Conservation (phyloP, 1,140 invertebrate species). For the Chrysopa pallens region DNA sequence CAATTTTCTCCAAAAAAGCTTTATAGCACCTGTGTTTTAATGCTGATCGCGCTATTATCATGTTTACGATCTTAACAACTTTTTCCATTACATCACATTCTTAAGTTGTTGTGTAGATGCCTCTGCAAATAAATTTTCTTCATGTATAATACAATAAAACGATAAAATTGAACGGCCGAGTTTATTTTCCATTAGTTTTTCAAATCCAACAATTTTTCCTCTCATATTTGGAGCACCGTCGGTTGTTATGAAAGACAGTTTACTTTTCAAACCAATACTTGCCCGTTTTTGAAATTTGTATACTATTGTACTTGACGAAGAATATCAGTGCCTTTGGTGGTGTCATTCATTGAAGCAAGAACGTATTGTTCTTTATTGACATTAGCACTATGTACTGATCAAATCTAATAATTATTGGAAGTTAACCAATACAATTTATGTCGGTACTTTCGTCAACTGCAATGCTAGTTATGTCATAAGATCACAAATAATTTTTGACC, state of each 20-base stretch:
- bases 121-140: slow-evolving; percentile 3
- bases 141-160: slow-evolving; percentile 6
- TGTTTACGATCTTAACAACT: slow-evolving; percentile 2
- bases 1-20: not conserved
- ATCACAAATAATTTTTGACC: too few species aligned
- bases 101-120: slow-evolving; percentile 3
- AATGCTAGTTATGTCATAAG: too few species aligned
- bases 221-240: slow-evolving; percentile 7
- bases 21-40: slow-evolving; percentile 4
- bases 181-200: slow-evolving; percentile 3
- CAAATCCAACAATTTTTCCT: slow-evolving; percentile 7
- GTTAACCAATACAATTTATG: too few species aligned
- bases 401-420: too few species aligned
- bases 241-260: slow-evolving; percentile 9
- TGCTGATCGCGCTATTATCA: slow-evolving; percentile 5
- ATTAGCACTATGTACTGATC: too few species aligned
- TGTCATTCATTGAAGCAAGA: too few species aligned
- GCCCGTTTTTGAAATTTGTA: slow-evolving; percentile 5
- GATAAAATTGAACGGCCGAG: slow-evolving; percentile 5
- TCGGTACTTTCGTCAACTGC: too few species aligned
- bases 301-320: slow-evolving; percentile 5
- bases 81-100: slow-evolving; percentile 2
- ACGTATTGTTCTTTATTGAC: too few species aligned
- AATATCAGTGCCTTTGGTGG: not conserved
- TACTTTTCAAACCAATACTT: slow-evolving; percentile 6